Conservation (phyloP, 1,140 invertebrate genomes). For the Leptopilina clavipes region DNA sequence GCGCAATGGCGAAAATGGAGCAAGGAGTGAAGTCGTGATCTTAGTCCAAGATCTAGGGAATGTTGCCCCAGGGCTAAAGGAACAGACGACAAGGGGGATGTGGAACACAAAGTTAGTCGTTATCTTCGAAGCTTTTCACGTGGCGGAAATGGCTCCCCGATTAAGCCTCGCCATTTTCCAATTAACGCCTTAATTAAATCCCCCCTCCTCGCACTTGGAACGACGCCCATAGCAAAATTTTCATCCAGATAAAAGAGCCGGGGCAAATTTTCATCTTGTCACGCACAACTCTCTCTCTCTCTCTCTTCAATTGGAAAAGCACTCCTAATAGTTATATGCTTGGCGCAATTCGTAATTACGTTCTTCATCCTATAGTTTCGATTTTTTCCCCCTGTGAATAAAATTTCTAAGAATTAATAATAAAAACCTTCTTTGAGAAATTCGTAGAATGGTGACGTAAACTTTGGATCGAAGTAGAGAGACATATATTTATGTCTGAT, state of each 20-base stretch:
- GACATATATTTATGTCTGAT: constrained; percentile 6
- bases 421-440: background rate
- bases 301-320: constrained; percentile 52
- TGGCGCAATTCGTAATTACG: constrained; percentile 58
- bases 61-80: background rate
- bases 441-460: background rate
- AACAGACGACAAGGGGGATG: constrained; percentile 16
- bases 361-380: no score
- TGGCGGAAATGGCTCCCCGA: constrained; percentile 63
- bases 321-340: constrained; percentile 48
- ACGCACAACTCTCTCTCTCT: constrained; percentile 48
- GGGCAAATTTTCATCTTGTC: constrained; percentile 53
- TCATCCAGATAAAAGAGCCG: constrained; percentile 46
- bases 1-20: constrained; percentile 39
- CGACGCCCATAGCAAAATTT: constrained; percentile 30
- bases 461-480: constrained; percentile 2
- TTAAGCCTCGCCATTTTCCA: constrained; percentile 66
- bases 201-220: constrained; percentile 46
- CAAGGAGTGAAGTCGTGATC: constrained; percentile 44
- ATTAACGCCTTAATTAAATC: constrained; percentile 64
- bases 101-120: constrained; percentile 64
- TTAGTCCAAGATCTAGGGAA: constrained; percentile 32
- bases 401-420: no score
- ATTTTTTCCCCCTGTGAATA: no score
- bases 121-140: constrained; percentile 68